Evolutionary conservation across 2,888 invertebrate genomes (phyloP).

Genomic region (Mesorhabditis spiculigera): DNA sequence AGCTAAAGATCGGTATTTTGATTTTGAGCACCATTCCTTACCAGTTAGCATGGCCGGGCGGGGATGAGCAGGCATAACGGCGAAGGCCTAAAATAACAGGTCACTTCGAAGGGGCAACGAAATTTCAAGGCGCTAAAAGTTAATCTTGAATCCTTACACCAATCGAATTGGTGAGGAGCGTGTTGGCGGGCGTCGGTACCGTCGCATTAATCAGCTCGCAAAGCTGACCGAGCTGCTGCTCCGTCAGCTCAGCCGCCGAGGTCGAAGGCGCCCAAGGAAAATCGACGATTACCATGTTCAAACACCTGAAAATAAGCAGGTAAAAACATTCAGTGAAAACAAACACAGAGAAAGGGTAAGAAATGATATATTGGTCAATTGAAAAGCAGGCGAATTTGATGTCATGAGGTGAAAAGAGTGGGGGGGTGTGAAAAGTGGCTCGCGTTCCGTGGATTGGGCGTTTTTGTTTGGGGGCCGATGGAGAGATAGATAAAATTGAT

Average conservation of each 20-base stretch:
- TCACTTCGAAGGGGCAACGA: background rate
- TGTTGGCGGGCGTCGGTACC: background rate
- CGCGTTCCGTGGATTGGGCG: too few relatives aligned
- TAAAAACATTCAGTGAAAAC: too few relatives aligned
- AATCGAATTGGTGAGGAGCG: background rate
- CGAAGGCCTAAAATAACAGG: background rate
- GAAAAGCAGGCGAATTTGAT: too few relatives aligned
- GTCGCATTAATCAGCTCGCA: slow-evolving; percentile 16
- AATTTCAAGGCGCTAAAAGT: slow-evolving; percentile 1
- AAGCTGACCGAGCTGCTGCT: slow-evolving; percentile 16
- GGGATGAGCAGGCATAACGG: background rate
- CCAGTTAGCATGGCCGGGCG: background rate
- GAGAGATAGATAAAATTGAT: too few relatives aligned
- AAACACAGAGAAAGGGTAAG: too few relatives aligned
- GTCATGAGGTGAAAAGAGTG: too few relatives aligned
- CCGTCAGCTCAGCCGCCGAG: slow-evolving; percentile 23
- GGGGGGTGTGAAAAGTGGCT: too few relatives aligned
- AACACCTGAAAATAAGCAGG: background rate
- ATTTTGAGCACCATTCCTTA: background rate
- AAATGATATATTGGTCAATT: too few relatives aligned
- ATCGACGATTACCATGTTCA: slow-evolving; percentile 8
- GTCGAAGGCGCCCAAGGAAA: slow-evolving; percentile 25
- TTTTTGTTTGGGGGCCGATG: too few relatives aligned
- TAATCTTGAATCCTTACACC: background rate
- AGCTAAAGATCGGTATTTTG: slow-evolving; percentile 58